These are phyloP conservation scores for Mythimna impura DNA, from an alignment of 2,888 invertebrate species.

Conservation along the genomic window DNA sequence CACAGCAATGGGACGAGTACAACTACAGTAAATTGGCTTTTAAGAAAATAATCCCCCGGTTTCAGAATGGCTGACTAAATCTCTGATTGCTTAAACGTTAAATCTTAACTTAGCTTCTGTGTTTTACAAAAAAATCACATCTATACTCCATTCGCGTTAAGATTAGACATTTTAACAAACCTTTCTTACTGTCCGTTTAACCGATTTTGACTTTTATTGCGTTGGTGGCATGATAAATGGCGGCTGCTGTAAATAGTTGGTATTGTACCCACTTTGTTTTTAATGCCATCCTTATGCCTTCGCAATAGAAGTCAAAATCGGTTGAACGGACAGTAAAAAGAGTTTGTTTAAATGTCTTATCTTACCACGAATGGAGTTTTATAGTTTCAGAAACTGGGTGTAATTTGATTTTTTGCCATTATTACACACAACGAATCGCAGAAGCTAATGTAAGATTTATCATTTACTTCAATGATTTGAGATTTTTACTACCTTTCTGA, in stretches of 20 bases:
- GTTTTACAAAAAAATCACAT: background rate
- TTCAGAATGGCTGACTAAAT: background rate
- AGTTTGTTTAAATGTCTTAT: too few relatives aligned
- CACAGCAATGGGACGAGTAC: conserved; percentile 67
- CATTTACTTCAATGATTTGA: background rate
- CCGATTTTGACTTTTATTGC: too few relatives aligned
- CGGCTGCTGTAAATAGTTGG: too few relatives aligned
- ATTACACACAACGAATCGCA: background rate
- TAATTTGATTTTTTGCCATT: background rate
- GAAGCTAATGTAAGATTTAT: background rate
- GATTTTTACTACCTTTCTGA: conserved; percentile 7
- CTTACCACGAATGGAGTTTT: too few relatives aligned
- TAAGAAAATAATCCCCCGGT: conserved; percentile 16
- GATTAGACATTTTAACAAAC: too few relatives aligned
- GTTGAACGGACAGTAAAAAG: too few relatives aligned
- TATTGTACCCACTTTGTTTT: too few relatives aligned
- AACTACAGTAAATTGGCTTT: conserved; percentile 4
- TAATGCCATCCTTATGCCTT: too few relatives aligned
- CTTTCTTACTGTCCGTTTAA: too few relatives aligned
- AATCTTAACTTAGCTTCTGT: background rate
- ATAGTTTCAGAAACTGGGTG: background rate
- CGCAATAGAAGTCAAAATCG: too few relatives aligned
- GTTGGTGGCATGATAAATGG: too few relatives aligned
- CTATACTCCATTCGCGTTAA: background rate
- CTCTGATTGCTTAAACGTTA: background rate